Evolutionary conservation across 1,140 invertebrate species (phyloP).

Genomic region (Drosophila bocki): DNA sequence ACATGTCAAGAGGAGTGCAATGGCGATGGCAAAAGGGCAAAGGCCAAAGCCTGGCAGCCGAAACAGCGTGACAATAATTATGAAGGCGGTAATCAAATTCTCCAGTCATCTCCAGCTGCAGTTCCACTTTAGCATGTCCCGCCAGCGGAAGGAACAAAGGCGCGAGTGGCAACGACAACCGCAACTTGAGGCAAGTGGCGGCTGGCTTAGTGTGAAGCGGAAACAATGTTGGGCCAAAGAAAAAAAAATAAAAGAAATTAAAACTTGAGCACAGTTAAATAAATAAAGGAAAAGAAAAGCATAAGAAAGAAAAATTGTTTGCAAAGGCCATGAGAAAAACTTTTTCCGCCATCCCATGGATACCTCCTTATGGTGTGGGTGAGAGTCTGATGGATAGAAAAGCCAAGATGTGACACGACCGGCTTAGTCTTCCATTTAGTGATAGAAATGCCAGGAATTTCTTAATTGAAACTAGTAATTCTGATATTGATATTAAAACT

Average conservation of each 20-base stretch:
- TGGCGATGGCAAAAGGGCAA: conserved; percentile 51
- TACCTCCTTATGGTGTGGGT: not conserved
- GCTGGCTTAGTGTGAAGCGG: conserved; percentile 42
- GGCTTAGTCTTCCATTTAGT: not conserved
- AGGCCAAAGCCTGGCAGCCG: conserved; percentile 30
- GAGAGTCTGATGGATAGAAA: conserved; percentile 1
- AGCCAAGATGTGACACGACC: conserved; percentile 3
- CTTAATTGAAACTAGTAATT: conserved; percentile 4
- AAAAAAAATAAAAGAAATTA: conserved; percentile 68
- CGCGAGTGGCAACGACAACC: conserved; percentile 73
- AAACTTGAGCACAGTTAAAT: conserved; percentile 75
- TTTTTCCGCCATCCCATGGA: conserved; percentile 27
- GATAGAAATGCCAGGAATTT: conserved; percentile 4
- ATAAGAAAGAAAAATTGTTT: conserved; percentile 18
- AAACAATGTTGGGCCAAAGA: conserved; percentile 66
- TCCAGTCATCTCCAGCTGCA: conserved; percentile 37
- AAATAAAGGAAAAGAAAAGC: conserved; percentile 53
- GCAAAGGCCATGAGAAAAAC: conserved; percentile 16
- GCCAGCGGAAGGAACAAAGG: conserved; percentile 63
- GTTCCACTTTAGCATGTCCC: conserved; percentile 77
- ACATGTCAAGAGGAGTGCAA: conserved; percentile 43
- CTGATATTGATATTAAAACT: not conserved
- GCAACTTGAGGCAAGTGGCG: conserved; percentile 70
- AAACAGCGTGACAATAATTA: conserved; percentile 74
- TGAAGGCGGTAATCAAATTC: conserved; percentile 75